A percentile compares a stretch with the other conserved stretches of the same genome.
Evolutionary conservation across 2,797 vertebrate genomes (phyloP).

Genomic region (Paramormyrops hopkinsi): DNA sequence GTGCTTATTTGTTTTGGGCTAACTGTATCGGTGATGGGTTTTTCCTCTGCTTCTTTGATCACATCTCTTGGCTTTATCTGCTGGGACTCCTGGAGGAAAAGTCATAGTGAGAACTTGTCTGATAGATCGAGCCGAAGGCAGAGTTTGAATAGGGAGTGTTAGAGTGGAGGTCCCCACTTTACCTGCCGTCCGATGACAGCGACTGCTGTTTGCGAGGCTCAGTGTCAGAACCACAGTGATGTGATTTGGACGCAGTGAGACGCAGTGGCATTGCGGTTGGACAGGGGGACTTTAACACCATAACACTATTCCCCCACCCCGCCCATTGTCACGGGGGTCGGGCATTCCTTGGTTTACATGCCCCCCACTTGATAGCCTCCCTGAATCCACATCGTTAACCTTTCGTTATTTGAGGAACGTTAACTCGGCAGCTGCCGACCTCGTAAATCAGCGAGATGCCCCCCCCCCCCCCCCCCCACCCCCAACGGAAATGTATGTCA

Average conservation of each 20-base stretch:
- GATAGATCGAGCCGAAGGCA: not conserved
- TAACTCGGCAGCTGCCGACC: not conserved
- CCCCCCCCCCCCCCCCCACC: too few species aligned
- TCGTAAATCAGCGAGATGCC: not conserved
- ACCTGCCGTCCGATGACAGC: not conserved
- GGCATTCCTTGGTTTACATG: constrained; percentile 31
- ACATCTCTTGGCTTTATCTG: not conserved
- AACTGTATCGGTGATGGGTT: constrained; percentile 10
- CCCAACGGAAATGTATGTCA: too few species aligned
- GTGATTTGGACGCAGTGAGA: not conserved
- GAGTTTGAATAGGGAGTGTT: not conserved
- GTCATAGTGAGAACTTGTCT: not conserved
- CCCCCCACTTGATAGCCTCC: not conserved
- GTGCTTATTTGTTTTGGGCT: not conserved
- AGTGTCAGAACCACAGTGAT: not conserved
- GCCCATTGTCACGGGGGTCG: not conserved
- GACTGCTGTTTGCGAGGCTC: not conserved
- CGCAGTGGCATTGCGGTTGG: not conserved
- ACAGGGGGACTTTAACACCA: not conserved
- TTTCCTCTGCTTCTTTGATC: constrained; percentile 13
- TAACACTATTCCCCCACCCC: not conserved
- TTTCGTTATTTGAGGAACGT: constrained; percentile 6
- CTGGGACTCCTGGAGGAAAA: not conserved
- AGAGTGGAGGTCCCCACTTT: not conserved
- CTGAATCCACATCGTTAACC: not conserved